These are phyloP conservation scores for Misgurnus mizolepis DNA, from an alignment of 2,113 vertebrate species.

Conservation along the genomic window DNA sequence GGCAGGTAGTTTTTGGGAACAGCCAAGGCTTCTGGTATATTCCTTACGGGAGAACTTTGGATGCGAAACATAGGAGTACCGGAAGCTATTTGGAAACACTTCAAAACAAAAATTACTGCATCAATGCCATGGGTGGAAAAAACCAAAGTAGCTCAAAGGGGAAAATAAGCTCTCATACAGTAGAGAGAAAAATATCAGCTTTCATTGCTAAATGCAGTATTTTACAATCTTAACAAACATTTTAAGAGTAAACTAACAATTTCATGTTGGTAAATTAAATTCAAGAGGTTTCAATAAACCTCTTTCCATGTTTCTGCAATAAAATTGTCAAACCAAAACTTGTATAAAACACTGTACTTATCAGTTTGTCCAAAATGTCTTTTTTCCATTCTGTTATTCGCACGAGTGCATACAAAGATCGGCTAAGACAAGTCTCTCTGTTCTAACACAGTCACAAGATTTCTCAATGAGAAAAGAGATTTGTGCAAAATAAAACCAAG, in stretches of 20 bases:
- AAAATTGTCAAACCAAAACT: no score
- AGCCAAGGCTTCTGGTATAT: conserved; percentile 43
- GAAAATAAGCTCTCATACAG: neutral
- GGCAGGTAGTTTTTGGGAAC: conserved; percentile 42
- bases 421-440: conserved; percentile 67
- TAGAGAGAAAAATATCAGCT: neutral
- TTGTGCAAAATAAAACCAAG: conserved; percentile 53
- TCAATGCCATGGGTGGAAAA: conserved; percentile 43
- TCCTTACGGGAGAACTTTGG: conserved; percentile 61
- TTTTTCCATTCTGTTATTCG: conserved; percentile 17
- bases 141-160: conserved; percentile 45
- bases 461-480: conserved; percentile 60
- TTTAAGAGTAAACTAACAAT: conserved; percentile 36
- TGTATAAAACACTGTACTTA: no score
- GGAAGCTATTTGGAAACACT: conserved; percentile 66
- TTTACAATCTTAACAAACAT: neutral
- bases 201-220: neutral
- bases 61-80: conserved; percentile 55
- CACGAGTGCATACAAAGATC: conserved; percentile 53
- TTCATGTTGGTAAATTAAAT: neutral
- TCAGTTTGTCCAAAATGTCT: neutral
- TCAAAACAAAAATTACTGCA: conserved; percentile 55
- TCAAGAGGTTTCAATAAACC: no score
- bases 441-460: conserved; percentile 63
- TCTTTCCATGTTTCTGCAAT: neutral